A percentile compares a stretch with the other conserved stretches of the same genome.
phyloP scores from a whole-genome alignment of 2,113 vertebrate species.

The Electrona antarctica region DNA sequence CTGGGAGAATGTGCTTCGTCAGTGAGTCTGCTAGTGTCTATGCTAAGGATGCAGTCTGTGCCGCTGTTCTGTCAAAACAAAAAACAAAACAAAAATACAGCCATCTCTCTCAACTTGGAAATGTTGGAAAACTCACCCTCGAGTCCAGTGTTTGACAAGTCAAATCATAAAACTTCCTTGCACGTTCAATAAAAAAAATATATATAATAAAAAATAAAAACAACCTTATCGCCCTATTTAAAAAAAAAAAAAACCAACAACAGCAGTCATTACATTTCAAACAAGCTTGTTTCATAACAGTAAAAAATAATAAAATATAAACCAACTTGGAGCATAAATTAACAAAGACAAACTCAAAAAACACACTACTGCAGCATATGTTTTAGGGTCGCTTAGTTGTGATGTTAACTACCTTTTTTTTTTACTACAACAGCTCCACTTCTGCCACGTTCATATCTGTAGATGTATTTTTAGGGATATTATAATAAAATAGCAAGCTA shows the following conservation, averaged over 20 bases:
- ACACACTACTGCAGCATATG: constrained; percentile 82
- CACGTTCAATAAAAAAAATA: constrained; percentile 57
- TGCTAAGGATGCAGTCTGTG: constrained; percentile 69
- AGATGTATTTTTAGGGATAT: constrained; percentile 54
- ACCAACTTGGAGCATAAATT: constrained; percentile 79
- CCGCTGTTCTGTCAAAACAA: constrained; percentile 70
- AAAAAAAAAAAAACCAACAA: constrained; percentile 64
- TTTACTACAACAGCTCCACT: constrained; percentile 82
- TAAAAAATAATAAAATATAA: constrained; percentile 75
- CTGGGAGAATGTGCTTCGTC: constrained; percentile 48
- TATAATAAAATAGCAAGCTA: constrained; percentile 65
- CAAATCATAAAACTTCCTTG: constrained; percentile 77
- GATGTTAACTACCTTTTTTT: constrained; percentile 72
- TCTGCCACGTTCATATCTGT: constrained; percentile 72
- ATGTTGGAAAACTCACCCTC: constrained; percentile 80
- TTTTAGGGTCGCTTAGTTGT: constrained; percentile 83
- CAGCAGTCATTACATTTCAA: constrained; percentile 84
- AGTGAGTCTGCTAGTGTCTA: constrained; percentile 48
- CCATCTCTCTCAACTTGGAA: constrained; percentile 73
- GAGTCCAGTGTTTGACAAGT: constrained; percentile 87
- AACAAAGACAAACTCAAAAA: constrained; percentile 72
- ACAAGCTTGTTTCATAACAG: constrained; percentile 79
- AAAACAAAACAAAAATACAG: constrained; percentile 51
- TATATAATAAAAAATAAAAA: constrained; percentile 36
- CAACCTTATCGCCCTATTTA: constrained; percentile 73